Evolutionary conservation across 2,797 vertebrate species (phyloP).

Genomic region (Mormyrus proboscirostris): DNA sequence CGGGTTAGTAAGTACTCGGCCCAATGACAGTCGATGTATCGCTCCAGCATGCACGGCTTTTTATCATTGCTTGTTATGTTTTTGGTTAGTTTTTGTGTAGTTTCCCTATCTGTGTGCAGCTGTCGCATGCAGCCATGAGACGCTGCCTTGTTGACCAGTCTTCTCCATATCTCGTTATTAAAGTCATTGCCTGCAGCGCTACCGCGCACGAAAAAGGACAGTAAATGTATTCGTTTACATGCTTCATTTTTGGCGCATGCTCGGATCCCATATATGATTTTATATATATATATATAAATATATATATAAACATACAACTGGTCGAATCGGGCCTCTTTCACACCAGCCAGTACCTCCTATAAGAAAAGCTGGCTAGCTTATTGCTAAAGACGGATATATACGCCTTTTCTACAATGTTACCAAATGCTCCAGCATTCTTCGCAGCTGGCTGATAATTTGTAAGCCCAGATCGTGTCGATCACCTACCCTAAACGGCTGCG

Average conservation of each 20-base stretch:
- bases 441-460: neutral
- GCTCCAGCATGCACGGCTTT: neutral
- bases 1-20: neutral
- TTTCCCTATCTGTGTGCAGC: neutral
- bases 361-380: constrained; percentile 28
- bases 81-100: neutral
- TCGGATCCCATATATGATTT: neutral
- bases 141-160: neutral
- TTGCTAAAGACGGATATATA: constrained; percentile 30
- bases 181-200: neutral
- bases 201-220: neutral
- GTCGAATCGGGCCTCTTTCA: constrained; percentile 8
- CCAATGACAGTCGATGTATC: neutral
- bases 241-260: neutral
- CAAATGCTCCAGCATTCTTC: neutral
- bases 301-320: neutral
- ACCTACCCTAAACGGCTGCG: constrained; percentile 53
- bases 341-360: constrained; percentile 4
- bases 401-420: neutral
- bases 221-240: neutral
- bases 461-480: neutral
- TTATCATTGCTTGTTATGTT: neutral
- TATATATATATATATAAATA: neutral
- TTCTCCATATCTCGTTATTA: neutral
- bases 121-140: neutral